Percentiles rank a stretch among this genome's conserved stretches.
Conservation (phyloP, 2,888 invertebrate species). For the Cryptocephalus primarius region DNA sequence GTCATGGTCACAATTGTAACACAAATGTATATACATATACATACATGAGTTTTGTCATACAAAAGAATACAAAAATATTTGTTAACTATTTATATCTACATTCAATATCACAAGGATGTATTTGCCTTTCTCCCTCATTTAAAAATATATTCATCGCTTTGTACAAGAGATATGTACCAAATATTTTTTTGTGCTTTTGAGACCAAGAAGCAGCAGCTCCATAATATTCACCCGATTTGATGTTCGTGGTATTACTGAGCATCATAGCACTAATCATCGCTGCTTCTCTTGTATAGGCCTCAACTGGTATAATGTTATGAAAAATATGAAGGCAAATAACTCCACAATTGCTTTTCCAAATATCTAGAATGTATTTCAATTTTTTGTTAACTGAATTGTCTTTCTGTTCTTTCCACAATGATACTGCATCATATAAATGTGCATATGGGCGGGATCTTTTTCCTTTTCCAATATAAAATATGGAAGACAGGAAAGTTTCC, state of each 20-base stretch:
- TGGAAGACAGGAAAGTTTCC: constrained; percentile 67
- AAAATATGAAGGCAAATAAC: constrained; percentile 87
- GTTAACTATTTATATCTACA: constrained; percentile 2
- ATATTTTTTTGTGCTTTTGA: constrained; percentile 52
- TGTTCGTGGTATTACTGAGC: constrained; percentile 63
- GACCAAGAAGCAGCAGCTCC: constrained; percentile 68
- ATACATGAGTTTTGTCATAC: not conserved
- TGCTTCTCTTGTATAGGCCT: constrained; percentile 90
- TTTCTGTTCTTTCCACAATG: constrained; percentile 45
- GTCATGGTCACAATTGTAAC: not conserved
- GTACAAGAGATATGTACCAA: constrained; percentile 70
- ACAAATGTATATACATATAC: not conserved
- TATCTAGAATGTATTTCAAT: constrained; percentile 68
- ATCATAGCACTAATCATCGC: constrained; percentile 90
- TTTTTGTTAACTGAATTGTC: constrained; percentile 45
- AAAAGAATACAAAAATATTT: not conserved
- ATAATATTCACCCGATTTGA: constrained; percentile 72
- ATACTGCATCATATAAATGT: constrained; percentile 83
- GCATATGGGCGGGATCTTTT: constrained; percentile 79
- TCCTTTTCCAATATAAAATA: constrained; percentile 89
- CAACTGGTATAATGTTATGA: constrained; percentile 80
- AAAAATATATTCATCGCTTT: constrained; percentile 77
- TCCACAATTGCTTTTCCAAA: constrained; percentile 78
- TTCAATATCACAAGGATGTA: constrained; percentile 63
- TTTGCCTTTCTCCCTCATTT: constrained; percentile 80